Evolutionary conservation across 2,113 vertebrate genomes (phyloP), one percentile per base, ranked within the genome.

Genomic region (Microtus montanus): DNA sequence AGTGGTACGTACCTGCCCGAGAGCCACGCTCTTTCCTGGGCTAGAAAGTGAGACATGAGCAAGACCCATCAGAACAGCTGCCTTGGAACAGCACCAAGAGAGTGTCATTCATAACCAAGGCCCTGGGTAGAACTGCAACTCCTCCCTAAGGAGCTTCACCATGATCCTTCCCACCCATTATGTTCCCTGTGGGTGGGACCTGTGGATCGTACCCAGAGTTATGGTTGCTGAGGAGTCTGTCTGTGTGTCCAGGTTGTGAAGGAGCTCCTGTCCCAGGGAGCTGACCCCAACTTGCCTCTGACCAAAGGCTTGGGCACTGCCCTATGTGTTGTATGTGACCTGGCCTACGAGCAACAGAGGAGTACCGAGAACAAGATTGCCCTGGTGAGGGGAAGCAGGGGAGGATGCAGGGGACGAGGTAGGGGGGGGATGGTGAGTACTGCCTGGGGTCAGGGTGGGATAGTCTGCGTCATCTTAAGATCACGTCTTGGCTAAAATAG

Each of bases 271-370:
- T 97, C 98, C 3, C 95, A 94, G 0, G 98, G 99, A 2, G 99
- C 99, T 4, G 98, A 99, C 96, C 99, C 99, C 52, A 99, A 99
- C 97, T 95, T 99, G 58, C 97, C 95, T 0, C 98, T 99, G 84
- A 97, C 98, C 71, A 82, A 22, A 20, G 96, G 93, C 54, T 75
- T 99, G 93, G 98, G 99, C 96, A 99, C 96, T 0, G 98, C 99
- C 8, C 96, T 99, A 41, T 99, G 99, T 88, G 97, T 98, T 0
- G 97, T 98, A 26, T 96, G 95, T 26, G 99, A 99, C 96, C 93
- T 98, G 93, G 91, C 82, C 92, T 99, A 99, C 22, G 97, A 98
- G 90, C 94, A 92, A 2, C 96, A 93, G 41, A 97, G 96, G 49
- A 96, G 66, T 24, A 47, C 79, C 2, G 90, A 90, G n/a, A 94